Evolutionary conservation across 2,797 vertebrate species (phyloP).

Genomic region (Enteromius radiatus): DNA sequence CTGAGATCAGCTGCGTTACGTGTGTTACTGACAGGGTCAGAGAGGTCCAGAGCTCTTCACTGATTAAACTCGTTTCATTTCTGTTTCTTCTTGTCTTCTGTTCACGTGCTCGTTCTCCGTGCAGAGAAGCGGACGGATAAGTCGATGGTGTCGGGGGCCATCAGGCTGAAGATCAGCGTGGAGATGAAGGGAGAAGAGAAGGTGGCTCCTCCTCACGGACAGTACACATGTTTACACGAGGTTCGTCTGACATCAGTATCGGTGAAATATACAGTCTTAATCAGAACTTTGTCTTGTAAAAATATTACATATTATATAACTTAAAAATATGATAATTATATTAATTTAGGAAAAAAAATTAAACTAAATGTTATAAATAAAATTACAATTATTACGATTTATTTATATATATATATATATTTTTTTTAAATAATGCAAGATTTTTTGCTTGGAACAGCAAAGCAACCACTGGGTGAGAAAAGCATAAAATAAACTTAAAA

Average conservation of each 20-base stretch:
- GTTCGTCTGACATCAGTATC: constrained; percentile 67
- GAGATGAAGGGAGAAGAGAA: constrained; percentile 99
- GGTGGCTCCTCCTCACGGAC: constrained; percentile 93
- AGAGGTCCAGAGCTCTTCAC: neutral
- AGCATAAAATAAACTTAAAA: neutral
- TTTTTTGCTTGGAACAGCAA: neutral
- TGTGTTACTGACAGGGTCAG: constrained; percentile 10
- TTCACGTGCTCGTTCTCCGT: neutral
- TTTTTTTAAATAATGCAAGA: too few relatives aligned
- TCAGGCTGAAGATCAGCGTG: constrained; percentile 95
- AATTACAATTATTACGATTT: neutral
- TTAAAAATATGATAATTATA: too few relatives aligned
- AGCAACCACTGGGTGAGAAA: neutral
- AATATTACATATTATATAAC: neutral
- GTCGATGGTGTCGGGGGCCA: constrained; percentile 95
- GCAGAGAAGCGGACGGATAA: constrained; percentile 97
- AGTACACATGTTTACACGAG: constrained; percentile 98
- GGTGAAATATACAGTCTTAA: neutral
- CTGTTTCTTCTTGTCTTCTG: neutral
- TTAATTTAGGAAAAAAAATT: neutral
- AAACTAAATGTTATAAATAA: neutral
- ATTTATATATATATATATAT: too few relatives aligned
- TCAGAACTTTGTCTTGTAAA: neutral
- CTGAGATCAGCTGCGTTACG: constrained; percentile 30
- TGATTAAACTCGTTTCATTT: neutral